Evolutionary conservation across 2,888 invertebrate genomes (phyloP).

Genomic region (Ophion obscuratus): DNA sequence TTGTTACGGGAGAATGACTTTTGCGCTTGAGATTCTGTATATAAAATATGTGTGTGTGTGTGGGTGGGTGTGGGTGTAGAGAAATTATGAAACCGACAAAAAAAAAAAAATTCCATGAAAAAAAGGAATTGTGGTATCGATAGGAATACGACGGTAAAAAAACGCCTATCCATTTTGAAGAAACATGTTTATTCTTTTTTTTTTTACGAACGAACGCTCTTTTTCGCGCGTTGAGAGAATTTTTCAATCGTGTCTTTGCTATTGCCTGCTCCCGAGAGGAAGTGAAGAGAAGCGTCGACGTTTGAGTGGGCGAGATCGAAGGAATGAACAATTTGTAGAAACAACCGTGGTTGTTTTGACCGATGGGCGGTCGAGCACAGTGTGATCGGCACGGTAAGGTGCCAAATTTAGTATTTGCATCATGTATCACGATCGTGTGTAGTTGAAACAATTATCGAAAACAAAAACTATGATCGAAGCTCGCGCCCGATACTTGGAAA

Average conservation of each 20-base stretch:
- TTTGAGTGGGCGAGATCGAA: background rate
- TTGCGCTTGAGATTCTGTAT: constrained; percentile 51
- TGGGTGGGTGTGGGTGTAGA: constrained; percentile 35
- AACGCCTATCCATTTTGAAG: constrained; percentile 20
- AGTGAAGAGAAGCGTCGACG: background rate
- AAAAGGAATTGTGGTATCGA: constrained; percentile 47
- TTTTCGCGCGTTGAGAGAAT: constrained; percentile 20
- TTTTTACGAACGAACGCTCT: constrained; percentile 25
- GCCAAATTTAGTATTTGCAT: constrained; percentile 62
- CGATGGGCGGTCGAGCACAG: background rate
- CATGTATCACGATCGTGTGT: constrained; percentile 47
- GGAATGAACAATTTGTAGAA: constrained; percentile 13
- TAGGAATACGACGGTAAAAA: constrained; percentile 22
- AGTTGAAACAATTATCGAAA: constrained; percentile 32
- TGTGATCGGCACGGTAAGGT: constrained; percentile 42
- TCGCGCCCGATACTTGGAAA: constrained; percentile 34
- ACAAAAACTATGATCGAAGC: constrained; percentile 36
- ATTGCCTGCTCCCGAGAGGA: constrained; percentile 17
- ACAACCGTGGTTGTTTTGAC: constrained; percentile 3
- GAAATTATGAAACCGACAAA: constrained; percentile 38
- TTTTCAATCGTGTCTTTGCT: constrained; percentile 45
- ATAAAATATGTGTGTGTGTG: constrained; percentile 21
- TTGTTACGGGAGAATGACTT: constrained; percentile 13
- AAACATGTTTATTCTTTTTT: constrained; percentile 33
- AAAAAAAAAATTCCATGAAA: constrained; percentile 3